Percentiles rank a stretch among this genome's conserved stretches.
Conservation (phyloP, 2,888 invertebrate genomes). For the Strigamia maritima region DNA sequence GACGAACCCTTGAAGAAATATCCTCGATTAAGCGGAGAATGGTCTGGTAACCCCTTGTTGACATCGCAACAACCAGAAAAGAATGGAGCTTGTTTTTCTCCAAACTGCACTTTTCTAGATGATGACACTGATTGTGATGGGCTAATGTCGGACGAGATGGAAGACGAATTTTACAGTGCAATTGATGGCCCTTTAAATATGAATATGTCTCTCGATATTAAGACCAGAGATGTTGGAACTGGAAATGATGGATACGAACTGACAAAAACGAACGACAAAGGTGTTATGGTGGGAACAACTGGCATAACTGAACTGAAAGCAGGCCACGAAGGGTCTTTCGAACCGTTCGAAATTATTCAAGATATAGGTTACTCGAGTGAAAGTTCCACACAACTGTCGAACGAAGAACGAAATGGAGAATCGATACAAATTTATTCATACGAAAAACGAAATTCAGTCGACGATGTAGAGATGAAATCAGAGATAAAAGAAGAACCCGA, state of each 20-base stretch:
- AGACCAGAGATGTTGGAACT: conserved; percentile 35
- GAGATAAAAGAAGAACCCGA: neutral
- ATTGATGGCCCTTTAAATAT: neutral
- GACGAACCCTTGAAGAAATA: conserved; percentile 73
- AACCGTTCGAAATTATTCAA: conserved; percentile 44
- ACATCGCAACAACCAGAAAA: neutral
- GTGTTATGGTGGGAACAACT: conserved; percentile 44
- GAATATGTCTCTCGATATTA: conserved; percentile 47
- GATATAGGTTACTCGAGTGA: conserved; percentile 54
- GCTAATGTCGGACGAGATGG: conserved; percentile 41
- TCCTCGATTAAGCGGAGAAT: conserved; percentile 56
- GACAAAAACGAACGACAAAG: conserved; percentile 42
- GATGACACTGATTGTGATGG: neutral
- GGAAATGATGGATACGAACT: neutral
- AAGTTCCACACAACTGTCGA: conserved; percentile 49
- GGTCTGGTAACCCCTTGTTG: conserved; percentile 7
- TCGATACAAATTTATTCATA: conserved; percentile 38
- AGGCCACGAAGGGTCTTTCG: conserved; percentile 39
- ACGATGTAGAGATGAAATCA: neutral
- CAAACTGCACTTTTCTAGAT: neutral
- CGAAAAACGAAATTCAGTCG: neutral
- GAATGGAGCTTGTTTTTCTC: neutral
- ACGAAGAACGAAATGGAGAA: conserved; percentile 48
- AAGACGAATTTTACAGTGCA: neutral
- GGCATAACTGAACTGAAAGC: conserved; percentile 44